Base-by-base conservation (phyloP, 2,113 vertebrate genomes). In the Ovis canadensis region DNA sequence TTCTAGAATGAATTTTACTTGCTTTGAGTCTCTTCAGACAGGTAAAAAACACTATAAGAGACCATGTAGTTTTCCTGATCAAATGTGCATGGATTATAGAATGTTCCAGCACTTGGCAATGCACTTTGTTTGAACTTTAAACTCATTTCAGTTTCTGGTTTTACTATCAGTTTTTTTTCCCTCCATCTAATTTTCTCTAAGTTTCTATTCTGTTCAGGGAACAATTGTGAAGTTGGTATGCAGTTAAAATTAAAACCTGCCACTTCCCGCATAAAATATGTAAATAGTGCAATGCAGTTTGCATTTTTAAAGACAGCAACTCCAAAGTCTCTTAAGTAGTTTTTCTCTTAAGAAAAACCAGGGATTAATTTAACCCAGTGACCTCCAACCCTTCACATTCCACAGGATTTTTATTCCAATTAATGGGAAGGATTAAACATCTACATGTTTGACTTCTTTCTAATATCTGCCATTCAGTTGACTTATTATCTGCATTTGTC, bases 201-300 rank as follows among this genome's bases (percentile, higher is more conserved):
- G 97, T 98, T 98, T 98, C 97, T 98, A 96, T 90, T 98, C 97
- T 97, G 97, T 95, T 98, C 95, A 93, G 97, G 94, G 97, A 98
- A 98, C 97, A 99, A 98, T 84, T 96, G 97, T 98, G 97, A 97
- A 98, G 95, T 96, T 96, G 85, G 64, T 94, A 14, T 60, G 78
- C 92, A 97, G 92, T 95, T 97, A 97, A 98, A 98, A 98, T 98
- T 97, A 97, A 98, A 97, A 94, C 59, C 94, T 98, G 92, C 85
- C 92, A 97, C 98, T 98, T 98, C 95, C 97, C 90, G 97, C 96
- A 97, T 91, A 94, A 97, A 96, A 97, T 95, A 96, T 95, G 97
- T 97, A 98, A 98, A 97, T 96, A 98, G 85, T 91, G 21, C 81
- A 23, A 57, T 52, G 71, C 50, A 80, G 67, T 82, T 94, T 78